Percentiles rank a stretch among this genome's conserved stretches.
These are phyloP conservation scores for Diaphora mendica DNA, from an alignment of 2,888 invertebrate species.

Conservation along the genomic window DNA sequence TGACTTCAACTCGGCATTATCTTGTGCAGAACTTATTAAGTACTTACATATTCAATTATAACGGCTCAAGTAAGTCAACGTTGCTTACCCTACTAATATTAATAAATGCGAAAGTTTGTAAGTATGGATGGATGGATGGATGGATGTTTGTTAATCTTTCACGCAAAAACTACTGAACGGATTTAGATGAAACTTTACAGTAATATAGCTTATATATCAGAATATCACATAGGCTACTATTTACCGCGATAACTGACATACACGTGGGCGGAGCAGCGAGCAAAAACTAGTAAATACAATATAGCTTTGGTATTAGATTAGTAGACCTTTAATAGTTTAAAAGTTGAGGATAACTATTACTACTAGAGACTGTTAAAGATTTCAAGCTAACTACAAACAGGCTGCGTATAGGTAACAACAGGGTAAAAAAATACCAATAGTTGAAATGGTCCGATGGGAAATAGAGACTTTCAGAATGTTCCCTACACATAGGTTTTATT, in stretches of 20 bases:
- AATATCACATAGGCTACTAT: too few species aligned
- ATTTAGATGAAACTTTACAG: too few species aligned
- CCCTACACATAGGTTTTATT: slow-evolving; percentile 73
- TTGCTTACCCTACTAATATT: too few species aligned
- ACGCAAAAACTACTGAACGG: too few species aligned
- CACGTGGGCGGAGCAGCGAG: too few species aligned
- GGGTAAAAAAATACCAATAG: slow-evolving; percentile 12
- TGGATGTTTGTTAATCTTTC: too few species aligned
- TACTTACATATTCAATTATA: background rate
- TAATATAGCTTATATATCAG: too few species aligned
- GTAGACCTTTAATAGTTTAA: background rate
- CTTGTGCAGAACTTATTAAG: background rate
- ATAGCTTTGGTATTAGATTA: background rate
- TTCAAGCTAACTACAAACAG: background rate
- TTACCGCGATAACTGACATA: too few species aligned
- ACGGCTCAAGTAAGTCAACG: background rate
- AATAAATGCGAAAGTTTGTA: too few species aligned
- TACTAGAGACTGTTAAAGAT: background rate
- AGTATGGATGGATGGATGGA: too few species aligned
- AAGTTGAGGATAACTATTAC: background rate
- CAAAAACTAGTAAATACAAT: too few species aligned
- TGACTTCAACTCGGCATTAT: background rate
- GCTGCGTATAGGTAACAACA: background rate
- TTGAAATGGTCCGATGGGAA: slow-evolving; percentile 50
- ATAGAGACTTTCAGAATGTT: slow-evolving; percentile 65